A percentile compares a stretch with the other conserved stretches of the same genome.
phyloP scores from a whole-genome alignment of 2,797 vertebrate species.

The Myotis vivesi region DNA sequence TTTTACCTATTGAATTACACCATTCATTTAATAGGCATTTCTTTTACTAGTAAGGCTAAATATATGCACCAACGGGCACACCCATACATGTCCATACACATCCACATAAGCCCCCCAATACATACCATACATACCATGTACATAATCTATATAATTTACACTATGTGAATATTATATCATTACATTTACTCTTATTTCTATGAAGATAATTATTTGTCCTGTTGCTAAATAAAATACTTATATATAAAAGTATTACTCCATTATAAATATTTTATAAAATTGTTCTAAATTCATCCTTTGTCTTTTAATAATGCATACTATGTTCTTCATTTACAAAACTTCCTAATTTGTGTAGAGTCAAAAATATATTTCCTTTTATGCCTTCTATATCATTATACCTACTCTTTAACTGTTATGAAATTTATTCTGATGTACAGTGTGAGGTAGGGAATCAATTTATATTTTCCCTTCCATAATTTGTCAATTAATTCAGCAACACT shows the following conservation, averaged over 20 bases:
- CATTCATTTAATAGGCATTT: not conserved
- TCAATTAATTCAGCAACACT: not conserved
- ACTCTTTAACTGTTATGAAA: not conserved
- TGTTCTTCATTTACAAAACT: not conserved
- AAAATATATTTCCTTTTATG: not conserved
- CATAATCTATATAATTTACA: not conserved
- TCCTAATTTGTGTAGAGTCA: not conserved
- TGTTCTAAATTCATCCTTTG: not conserved
- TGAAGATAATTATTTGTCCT: not conserved
- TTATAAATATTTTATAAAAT: not conserved
- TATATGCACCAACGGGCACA: not conserved
- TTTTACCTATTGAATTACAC: not conserved
- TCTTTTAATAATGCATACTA: not conserved
- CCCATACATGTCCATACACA: not conserved
- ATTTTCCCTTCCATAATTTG: slow-evolving; percentile 19
- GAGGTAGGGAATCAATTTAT: not conserved
- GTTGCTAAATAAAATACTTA: not conserved
- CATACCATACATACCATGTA: not conserved
- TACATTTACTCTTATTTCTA: not conserved
- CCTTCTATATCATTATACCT: not conserved
- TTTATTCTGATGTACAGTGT: not conserved
- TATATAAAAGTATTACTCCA: not conserved
- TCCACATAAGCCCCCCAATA: not conserved
- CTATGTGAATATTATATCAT: not conserved
- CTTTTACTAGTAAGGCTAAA: not conserved